Evolutionary conservation across 2,113 vertebrate species (phyloP).

Genomic region (Telmatochromis bifrenatus): DNA sequence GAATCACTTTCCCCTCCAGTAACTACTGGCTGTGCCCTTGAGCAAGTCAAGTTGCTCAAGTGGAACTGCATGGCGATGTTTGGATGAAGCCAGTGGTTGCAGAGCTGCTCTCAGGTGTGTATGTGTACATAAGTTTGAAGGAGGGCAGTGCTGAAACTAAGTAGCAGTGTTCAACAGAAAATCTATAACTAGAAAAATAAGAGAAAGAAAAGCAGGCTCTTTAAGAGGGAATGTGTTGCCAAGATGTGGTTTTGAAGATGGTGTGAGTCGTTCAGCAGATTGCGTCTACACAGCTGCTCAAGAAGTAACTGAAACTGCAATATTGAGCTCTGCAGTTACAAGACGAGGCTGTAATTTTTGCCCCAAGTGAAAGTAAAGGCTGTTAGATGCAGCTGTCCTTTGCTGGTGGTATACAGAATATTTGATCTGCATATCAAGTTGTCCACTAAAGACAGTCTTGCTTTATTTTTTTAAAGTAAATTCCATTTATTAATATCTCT

Average conservation of each 20-base stretch:
- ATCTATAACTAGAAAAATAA: constrained; percentile 6
- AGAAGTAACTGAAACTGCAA: constrained; percentile 4
- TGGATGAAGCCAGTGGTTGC: constrained; percentile 4
- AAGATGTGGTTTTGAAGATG: not conserved
- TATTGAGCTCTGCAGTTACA: constrained; percentile 10
- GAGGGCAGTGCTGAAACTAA: not conserved
- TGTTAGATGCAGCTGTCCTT: constrained; percentile 24
- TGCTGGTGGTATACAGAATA: not conserved
- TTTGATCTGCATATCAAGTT: constrained; percentile 29
- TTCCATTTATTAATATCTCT: not conserved
- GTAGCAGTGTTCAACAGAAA: constrained; percentile 10
- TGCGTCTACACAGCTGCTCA: constrained; percentile 6
- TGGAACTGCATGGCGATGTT: constrained; percentile 16
- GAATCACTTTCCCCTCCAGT: not conserved
- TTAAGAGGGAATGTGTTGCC: constrained; percentile 5
- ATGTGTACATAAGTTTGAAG: not conserved
- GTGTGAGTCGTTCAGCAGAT: not conserved
- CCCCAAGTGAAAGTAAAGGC: constrained; percentile 1
- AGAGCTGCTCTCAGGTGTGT: constrained; percentile 1
- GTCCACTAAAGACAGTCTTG: not conserved
- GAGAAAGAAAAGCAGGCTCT: not conserved
- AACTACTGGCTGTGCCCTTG: constrained; percentile 9
- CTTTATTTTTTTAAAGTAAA: not conserved
- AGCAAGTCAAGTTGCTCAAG: constrained; percentile 18
- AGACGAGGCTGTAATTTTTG: not conserved